Percentiles rank a stretch among this genome's conserved stretches.
Evolutionary conservation across 1,140 invertebrate species (phyloP).

Genomic region (Nomia melanderi): DNA sequence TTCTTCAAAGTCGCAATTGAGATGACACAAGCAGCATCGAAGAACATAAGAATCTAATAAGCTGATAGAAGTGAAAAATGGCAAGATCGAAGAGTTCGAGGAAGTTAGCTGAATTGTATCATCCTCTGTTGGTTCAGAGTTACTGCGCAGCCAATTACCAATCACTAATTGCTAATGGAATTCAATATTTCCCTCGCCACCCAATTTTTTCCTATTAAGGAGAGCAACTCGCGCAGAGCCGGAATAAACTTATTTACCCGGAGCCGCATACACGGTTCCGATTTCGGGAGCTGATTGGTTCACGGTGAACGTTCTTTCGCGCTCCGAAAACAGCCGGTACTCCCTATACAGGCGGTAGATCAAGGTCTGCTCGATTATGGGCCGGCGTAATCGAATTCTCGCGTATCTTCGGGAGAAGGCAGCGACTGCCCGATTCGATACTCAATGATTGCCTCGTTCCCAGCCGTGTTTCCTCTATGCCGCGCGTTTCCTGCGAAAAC

Average conservation of each 20-base stretch:
- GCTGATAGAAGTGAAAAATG: too few relatives aligned
- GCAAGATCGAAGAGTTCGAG: background rate
- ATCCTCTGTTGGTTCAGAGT: too few relatives aligned
- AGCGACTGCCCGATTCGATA: too few relatives aligned
- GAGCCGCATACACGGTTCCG: background rate
- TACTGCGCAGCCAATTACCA: background rate
- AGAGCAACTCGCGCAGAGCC: background rate
- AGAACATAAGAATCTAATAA: too few relatives aligned
- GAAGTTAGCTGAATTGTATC: background rate
- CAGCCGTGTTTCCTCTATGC: too few relatives aligned
- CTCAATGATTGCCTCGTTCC: too few relatives aligned
- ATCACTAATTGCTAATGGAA: background rate
- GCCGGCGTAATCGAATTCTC: conserved; percentile 5
- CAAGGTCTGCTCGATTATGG: background rate
- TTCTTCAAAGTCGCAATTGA: too few relatives aligned
- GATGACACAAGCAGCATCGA: background rate
- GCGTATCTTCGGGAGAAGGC: background rate
- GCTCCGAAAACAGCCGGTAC: too few relatives aligned
- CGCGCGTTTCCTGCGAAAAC: too few relatives aligned
- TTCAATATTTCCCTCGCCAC: background rate
- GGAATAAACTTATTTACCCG: background rate
- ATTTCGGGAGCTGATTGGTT: background rate
- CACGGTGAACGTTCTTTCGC: background rate
- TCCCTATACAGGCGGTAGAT: too few relatives aligned
- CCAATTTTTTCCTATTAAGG: conserved; percentile 1